phyloP scores from a whole-genome alignment of 2,113 vertebrate genomes.

The Tachycineta bicolor region DNA sequence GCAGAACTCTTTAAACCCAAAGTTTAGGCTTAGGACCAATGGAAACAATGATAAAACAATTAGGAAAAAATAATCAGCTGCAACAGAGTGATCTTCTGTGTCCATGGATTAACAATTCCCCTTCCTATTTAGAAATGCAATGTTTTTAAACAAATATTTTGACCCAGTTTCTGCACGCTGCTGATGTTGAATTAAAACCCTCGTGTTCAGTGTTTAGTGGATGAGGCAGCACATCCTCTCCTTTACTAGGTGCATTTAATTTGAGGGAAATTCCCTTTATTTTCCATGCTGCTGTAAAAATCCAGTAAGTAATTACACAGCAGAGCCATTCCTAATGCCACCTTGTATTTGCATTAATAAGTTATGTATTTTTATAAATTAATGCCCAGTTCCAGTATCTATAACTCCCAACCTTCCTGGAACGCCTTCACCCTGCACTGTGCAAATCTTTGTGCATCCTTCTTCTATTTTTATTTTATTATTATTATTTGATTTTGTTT shows the following conservation, averaged over 20 bases:
- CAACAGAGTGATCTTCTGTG: background rate
- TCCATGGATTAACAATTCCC: background rate
- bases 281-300: background rate
- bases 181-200: background rate
- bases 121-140: background rate
- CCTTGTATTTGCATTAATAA: background rate
- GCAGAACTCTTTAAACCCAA: background rate
- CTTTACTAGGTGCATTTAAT: background rate
- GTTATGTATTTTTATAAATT: background rate
- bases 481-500: background rate
- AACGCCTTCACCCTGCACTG: background rate
- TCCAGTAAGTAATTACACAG: background rate
- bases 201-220: background rate
- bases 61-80: background rate
- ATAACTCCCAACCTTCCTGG: background rate
- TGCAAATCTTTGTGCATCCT: background rate
- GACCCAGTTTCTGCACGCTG: constrained; percentile 7
- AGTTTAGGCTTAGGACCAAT: background rate
- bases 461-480: background rate
- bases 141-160: constrained; percentile 23
- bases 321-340: background rate
- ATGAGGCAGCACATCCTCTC: background rate
- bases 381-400: background rate
- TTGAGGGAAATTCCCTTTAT: background rate
- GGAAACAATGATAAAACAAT: background rate